Evolutionary conservation across 2,888 invertebrate genomes (phyloP), one percentile per base, ranked within the genome.

Genomic region (Volucella inanis): DNA sequence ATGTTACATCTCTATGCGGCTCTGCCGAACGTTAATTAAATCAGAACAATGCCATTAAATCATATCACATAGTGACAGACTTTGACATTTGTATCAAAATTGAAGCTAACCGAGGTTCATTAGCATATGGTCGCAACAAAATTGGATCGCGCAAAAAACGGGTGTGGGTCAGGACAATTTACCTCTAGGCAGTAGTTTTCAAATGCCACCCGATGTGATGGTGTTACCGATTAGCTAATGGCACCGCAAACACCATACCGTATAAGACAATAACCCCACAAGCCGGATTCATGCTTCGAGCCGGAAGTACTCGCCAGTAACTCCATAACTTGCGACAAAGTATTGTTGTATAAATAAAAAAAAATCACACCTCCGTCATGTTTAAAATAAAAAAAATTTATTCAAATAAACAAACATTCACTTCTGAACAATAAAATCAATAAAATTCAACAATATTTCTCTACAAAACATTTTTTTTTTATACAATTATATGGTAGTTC

Each of bases 401-500:
- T 85, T 85, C 81, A 85, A 85, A 85, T 85, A 85, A 85, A 85
- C 85, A 85, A 85, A 85, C 85, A 85, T 85, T 85, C 85, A 85
- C 81, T 85, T 85, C 81, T 85, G 81, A 85, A 85, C 85, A 81
- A 85, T 85, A 85, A 85, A 85, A 81, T 85, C 85, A 85, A 85
- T 85, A 85, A 85, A 85, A 85, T 81, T 85, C 85, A 85, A 85
- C 85, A 85, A 85, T 85, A 85, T 85, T 85, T 85, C 59, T 85
- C 85, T 85, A 85, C 76, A 85, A 85, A 81, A 80, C 80, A 75
- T 75, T 57, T 67, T 62, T 79, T 68, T 67, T 76, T 64, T 71
- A 71, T 80, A 84, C 76, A 85, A 80, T 80, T 85, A 80, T 75
- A 65, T 85, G 80, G 80, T 85, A 80, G 75, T 71, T 75, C 54